Base-by-base conservation (phyloP, 1,140 invertebrate species). In the Neotoxoptera formosana region DNA sequence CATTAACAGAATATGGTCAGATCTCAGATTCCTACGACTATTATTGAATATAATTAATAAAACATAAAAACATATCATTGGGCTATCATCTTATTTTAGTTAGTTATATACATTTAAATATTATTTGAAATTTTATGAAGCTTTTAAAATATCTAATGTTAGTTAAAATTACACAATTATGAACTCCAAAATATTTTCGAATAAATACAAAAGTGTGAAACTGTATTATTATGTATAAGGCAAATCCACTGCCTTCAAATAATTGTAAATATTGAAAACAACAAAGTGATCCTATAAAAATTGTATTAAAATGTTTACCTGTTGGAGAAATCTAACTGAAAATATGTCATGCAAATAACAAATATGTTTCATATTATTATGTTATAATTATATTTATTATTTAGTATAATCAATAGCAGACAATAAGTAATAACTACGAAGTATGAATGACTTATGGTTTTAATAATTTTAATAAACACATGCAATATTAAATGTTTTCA, bases 311-410 rank as follows among this genome's bases (percentile, higher is more conserved):
- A n/a, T 76, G 60, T n/a, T 76, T 76, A 76, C 60, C 60, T 76
- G 60, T 76, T 76, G 60, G 30, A 76, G 30, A 20, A 76, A 76
- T 76, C 30, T 76, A 76, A 76, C 60, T 76, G 60, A 76, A 76
- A 76, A 76, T 76, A 76, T 11, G 60, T 76, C 60, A 76, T 76
- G 60, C 60, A 76, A 76, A 76, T 76, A 76, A 76, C n/a, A 76
- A 76, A 76, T 76, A 17, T 76, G 14, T 76, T n/a, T 14, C n/a
- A 76, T 76, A 76, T n/a, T 17, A 76, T 76, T 76, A 17, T n/a
- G 3, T n/a, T n/a, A 76, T 76, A 20, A n/a, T 76, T 76, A 76
- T 23, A 76, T n/a, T 76, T 76, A 76, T 34, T n/a, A 20, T 76
- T 76, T 76, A 76, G n/a, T 76, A 53, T 53, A n/a, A 76, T 76